Evolutionary conservation across 2,888 invertebrate species (phyloP).

Genomic region (Hetaerina titia): DNA sequence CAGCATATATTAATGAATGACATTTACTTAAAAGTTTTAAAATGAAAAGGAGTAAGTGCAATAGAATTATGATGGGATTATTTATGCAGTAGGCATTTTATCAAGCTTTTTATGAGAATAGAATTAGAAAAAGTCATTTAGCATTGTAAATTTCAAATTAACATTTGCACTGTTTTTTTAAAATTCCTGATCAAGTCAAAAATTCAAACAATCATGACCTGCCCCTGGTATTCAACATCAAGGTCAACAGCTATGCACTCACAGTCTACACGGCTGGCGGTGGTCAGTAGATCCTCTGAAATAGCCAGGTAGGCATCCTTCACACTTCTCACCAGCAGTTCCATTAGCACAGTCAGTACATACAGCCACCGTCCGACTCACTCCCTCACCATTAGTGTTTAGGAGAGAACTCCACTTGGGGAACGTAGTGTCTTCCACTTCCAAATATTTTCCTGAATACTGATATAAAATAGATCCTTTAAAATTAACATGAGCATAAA

Average conservation of each 20-base stretch:
- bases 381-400: not conserved
- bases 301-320: constrained; percentile 87
- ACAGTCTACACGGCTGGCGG: constrained; percentile 87
- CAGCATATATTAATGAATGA: no score
- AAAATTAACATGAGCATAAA: no score
- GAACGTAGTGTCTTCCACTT: constrained; percentile 77
- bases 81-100: no score
- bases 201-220: no score
- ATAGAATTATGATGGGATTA: no score
- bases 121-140: no score
- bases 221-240: not conserved
- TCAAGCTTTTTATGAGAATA: no score
- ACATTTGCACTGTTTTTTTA: not conserved
- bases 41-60: not conserved
- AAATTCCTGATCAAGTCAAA: not conserved
- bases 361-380: constrained; percentile 82
- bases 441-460: constrained; percentile 65
- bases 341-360: constrained; percentile 91
- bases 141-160: not conserved
- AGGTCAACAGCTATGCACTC: constrained; percentile 74
- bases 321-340: constrained; percentile 90
- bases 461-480: constrained; percentile 42
- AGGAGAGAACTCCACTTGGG: constrained; percentile 76
- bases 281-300: constrained; percentile 86
- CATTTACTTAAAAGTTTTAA: constrained; percentile 54